phyloP scores from a whole-genome alignment of 2,113 vertebrate species.

The Sylvilagus bachmani region DNA sequence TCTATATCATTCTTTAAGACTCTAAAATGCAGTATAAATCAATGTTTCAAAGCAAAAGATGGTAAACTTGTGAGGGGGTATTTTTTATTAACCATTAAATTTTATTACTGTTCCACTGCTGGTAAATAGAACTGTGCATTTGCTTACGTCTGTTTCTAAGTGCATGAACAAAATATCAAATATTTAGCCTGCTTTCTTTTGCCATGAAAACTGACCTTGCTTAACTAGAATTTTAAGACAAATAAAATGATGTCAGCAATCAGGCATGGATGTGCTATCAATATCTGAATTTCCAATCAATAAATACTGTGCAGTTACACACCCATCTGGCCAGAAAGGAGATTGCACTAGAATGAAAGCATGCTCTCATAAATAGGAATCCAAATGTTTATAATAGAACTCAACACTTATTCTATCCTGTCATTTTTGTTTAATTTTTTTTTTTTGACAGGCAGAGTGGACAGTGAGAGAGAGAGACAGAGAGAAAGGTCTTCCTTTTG shows the following conservation, averaged over 20 bases:
- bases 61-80: background rate
- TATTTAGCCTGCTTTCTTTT: background rate
- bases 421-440: too few species aligned
- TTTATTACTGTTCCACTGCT: background rate
- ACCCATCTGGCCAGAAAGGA: conserved; percentile 29
- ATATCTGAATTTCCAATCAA: conserved; percentile 36
- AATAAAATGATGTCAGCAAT: background rate
- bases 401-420: background rate
- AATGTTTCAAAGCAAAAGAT: background rate
- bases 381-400: background rate
- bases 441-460: too few species aligned
- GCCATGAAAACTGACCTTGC: background rate
- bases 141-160: background rate
- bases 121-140: background rate
- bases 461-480: too few species aligned
- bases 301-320: background rate
- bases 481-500: too few species aligned
- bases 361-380: background rate
- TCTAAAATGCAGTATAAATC: background rate
- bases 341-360: conserved; percentile 13
- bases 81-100: background rate
- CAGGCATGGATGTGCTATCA: background rate
- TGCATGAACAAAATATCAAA: background rate
- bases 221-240: background rate
- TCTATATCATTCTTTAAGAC: background rate